phyloP scores from a whole-genome alignment of 2,113 vertebrate genomes.

The Calyptommatus sinebrachiatus region DNA sequence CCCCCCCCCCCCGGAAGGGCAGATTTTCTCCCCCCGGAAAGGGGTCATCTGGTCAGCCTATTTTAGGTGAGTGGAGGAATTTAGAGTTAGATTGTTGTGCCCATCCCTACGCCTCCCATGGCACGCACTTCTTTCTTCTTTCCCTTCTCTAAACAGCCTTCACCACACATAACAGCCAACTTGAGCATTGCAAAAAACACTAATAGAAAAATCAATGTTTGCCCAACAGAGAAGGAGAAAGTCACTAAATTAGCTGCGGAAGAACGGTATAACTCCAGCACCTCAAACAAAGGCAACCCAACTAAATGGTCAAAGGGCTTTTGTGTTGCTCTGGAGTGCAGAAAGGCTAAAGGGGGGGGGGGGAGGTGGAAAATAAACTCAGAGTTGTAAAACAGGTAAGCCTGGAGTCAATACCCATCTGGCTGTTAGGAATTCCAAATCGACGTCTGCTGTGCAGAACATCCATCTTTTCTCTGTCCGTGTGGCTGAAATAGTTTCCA shows the following conservation, averaged over 20 bases:
- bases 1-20: too few species aligned
- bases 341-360: background rate
- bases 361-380: background rate
- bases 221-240: slow-evolving; percentile 30
- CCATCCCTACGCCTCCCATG: too few species aligned
- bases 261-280: slow-evolving; percentile 12
- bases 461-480: too few species aligned
- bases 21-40: too few species aligned
- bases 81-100: too few species aligned
- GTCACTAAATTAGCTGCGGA: slow-evolving; percentile 13
- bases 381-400: background rate
- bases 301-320: slow-evolving; percentile 5
- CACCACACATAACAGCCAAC: slow-evolving; percentile 7
- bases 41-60: too few species aligned
- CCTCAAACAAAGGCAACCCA: slow-evolving; percentile 25
- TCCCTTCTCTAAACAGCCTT: background rate
- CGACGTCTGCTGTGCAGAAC: background rate
- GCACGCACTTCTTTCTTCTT: background rate
- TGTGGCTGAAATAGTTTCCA: too few species aligned
- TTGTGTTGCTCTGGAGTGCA: background rate
- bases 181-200: slow-evolving; percentile 25
- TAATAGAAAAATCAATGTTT: slow-evolving; percentile 46
- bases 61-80: too few species aligned
- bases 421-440: slow-evolving; percentile 1
- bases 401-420: background rate